Evolutionary conservation across 2,113 vertebrate species (phyloP).

Genomic region (Parotia lawesii): DNA sequence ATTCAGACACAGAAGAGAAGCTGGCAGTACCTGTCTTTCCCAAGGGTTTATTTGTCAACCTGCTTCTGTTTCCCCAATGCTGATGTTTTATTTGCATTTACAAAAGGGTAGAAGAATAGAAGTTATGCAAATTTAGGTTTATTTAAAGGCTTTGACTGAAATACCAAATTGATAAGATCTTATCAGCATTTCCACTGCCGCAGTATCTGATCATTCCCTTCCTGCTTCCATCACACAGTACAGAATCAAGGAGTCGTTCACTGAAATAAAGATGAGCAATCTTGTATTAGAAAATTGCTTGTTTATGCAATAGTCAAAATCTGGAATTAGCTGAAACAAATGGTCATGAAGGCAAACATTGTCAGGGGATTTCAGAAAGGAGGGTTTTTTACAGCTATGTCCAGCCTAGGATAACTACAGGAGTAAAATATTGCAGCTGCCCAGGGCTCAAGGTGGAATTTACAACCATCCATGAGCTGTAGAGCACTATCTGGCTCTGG

Average conservation of each 20-base stretch:
- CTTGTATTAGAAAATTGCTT: not conserved
- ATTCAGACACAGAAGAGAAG: not conserved
- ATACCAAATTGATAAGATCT: conserved; percentile 11
- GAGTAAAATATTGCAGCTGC: not conserved
- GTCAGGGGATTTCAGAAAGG: not conserved
- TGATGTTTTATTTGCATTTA: not conserved
- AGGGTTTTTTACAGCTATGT: not conserved
- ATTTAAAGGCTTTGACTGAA: not conserved
- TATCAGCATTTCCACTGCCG: not conserved
- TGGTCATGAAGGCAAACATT: not conserved
- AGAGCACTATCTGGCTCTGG: not conserved
- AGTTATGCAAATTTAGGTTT: not conserved
- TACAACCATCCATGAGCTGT: not conserved
- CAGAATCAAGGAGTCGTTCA: conserved; percentile 2
- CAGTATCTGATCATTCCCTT: not conserved
- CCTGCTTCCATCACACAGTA: not conserved
- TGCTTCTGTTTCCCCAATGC: not conserved
- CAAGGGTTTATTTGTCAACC: not conserved
- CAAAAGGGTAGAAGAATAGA: not conserved
- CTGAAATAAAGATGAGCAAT: not conserved
- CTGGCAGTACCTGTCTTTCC: not conserved
- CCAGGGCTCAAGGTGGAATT: not conserved
- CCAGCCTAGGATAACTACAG: not conserved
- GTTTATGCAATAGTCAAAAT: not conserved
- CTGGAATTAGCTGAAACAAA: not conserved